phyloP scores from a whole-genome alignment of 2,888 invertebrate genomes.

The Rotaria socialis region DNA sequence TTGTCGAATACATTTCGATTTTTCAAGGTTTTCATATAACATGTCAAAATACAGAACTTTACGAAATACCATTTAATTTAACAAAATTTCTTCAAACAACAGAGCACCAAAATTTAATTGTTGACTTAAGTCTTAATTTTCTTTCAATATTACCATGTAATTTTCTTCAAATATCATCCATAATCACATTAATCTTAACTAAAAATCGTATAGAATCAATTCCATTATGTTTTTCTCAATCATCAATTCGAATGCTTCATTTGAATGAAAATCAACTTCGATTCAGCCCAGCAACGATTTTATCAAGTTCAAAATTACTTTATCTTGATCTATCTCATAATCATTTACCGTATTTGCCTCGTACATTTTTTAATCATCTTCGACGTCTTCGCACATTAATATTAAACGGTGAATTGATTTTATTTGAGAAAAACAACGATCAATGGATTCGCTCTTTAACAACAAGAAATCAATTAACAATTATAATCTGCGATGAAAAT shows the following conservation, averaged over 20 bases:
- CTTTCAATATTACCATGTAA: neutral
- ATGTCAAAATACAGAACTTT: conserved; percentile 10
- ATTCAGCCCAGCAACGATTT: neutral
- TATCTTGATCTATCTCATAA: conserved; percentile 5
- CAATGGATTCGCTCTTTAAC: neutral
- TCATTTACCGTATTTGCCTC: neutral
- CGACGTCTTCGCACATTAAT: neutral
- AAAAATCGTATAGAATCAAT: neutral
- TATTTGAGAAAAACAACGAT: neutral
- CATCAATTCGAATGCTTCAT: neutral
- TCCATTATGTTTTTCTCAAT: neutral
- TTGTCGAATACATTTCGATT: too few relatives aligned
- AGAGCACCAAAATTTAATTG: neutral
- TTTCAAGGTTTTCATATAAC: neutral
- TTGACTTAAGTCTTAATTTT: conserved; percentile 22
- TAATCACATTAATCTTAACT: neutral
- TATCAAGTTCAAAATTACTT: conserved; percentile 27
- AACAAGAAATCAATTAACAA: neutral
- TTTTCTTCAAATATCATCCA: neutral
- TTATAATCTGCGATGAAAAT: neutral
- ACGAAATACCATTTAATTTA: neutral
- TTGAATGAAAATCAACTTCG: neutral
- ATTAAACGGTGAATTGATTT: neutral
- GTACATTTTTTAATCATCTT: neutral
- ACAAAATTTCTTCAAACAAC: neutral